phyloP scores from a whole-genome alignment of 2,888 invertebrate species.

The Sturmia bella region DNA sequence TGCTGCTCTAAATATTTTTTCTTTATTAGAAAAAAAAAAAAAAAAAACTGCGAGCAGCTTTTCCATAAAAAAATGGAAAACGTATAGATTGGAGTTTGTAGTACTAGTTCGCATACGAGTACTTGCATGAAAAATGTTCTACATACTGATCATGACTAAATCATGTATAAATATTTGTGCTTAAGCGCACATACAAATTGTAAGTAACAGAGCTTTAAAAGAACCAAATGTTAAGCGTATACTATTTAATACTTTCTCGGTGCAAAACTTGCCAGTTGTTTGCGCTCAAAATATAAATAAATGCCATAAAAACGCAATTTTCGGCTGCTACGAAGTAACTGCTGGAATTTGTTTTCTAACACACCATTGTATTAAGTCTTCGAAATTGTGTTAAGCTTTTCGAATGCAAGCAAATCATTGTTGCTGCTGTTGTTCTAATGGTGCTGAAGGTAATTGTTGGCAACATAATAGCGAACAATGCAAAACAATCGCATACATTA shows the following conservation, averaged over 20 bases:
- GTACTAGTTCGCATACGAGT: conserved; percentile 24
- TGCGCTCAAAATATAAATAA: not conserved
- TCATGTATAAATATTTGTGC: conserved; percentile 20
- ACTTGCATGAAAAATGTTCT: conserved; percentile 22
- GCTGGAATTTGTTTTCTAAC: not conserved
- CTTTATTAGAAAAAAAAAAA: conserved; percentile 25
- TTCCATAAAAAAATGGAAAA: conserved; percentile 16
- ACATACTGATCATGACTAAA: conserved; percentile 51
- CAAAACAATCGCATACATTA: conserved; percentile 1
- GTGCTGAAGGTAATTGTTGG: conserved; percentile 61
- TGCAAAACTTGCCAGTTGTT: not conserved
- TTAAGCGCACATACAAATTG: not conserved
- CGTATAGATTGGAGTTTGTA: conserved; percentile 27
- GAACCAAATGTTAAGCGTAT: not conserved
- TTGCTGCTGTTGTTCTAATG: conserved; percentile 36
- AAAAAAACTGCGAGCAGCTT: conserved; percentile 26
- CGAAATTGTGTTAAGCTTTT: not conserved
- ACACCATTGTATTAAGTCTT: conserved; percentile 7
- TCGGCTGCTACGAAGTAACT: not conserved
- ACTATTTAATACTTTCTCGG: too few relatives aligned
- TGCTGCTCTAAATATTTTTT: conserved; percentile 60
- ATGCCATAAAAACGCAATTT: too few relatives aligned
- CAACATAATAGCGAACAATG: conserved; percentile 44
- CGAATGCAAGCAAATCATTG: conserved; percentile 5
- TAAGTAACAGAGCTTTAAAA: conserved; percentile 11